Conservation (phyloP, 2,797 vertebrate genomes). For the Protonibea diacanthus region DNA sequence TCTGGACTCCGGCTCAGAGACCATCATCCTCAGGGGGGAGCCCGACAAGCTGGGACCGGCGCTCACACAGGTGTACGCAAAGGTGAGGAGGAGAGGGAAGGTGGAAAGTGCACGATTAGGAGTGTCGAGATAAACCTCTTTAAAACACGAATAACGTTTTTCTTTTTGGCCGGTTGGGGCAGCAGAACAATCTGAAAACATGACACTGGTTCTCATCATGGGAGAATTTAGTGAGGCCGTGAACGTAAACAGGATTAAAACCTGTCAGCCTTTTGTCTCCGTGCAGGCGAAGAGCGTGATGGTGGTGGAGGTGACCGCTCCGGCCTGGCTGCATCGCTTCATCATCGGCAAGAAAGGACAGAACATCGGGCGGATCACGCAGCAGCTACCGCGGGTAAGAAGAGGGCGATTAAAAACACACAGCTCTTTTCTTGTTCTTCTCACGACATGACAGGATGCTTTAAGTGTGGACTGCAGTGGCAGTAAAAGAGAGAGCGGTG, state of each 20-base stretch:
- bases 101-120: no score
- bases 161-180: not conserved
- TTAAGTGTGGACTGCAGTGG: not conserved
- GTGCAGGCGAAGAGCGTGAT: constrained; percentile 86
- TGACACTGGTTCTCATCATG: not conserved
- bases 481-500: not conserved
- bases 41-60: constrained; percentile 85
- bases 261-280: not conserved
- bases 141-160: not conserved
- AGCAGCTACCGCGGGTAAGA: constrained; percentile 86
- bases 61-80: constrained; percentile 87
- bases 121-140: not conserved
- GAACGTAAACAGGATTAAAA: not conserved
- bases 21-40: constrained; percentile 87
- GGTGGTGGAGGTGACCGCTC: constrained; percentile 87
- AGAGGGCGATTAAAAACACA: not conserved
- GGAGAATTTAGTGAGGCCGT: not conserved
- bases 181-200: not conserved
- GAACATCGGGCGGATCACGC: constrained; percentile 88
- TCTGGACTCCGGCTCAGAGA: constrained; percentile 86
- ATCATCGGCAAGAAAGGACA: constrained; percentile 90
- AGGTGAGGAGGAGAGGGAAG: constrained; percentile 73
- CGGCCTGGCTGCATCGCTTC: constrained; percentile 89
- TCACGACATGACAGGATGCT: not conserved
- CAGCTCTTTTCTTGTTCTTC: not conserved